Evolutionary conservation across 2,113 vertebrate genomes (phyloP).

Genomic region (Trichomycterus rosablanca): DNA sequence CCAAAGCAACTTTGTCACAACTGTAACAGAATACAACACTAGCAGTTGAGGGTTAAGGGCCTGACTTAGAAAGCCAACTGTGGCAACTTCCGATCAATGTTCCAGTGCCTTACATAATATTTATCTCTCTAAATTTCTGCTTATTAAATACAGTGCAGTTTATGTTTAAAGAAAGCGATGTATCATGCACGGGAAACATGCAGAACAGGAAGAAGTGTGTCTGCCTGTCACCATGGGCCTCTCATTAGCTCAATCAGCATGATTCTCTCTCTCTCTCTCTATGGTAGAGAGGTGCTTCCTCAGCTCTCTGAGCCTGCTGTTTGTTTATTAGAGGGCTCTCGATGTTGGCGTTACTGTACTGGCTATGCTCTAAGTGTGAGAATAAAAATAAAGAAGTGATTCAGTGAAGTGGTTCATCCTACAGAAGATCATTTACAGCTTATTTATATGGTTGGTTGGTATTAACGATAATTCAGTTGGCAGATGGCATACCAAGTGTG

Average conservation of each 20-base stretch:
- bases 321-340: constrained; percentile 24
- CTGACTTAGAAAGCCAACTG: too few relatives aligned
- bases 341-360: background rate
- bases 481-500: background rate
- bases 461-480: background rate
- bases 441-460: background rate
- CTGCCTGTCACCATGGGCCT: constrained; percentile 18
- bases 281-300: constrained; percentile 31
- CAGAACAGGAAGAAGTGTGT: constrained; percentile 3
- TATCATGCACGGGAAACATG: too few relatives aligned
- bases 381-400: background rate
- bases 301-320: constrained; percentile 17
- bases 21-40: too few relatives aligned
- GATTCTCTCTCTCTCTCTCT: constrained; percentile 21
- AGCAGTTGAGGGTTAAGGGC: too few relatives aligned
- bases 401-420: too few relatives aligned
- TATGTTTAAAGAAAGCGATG: too few relatives aligned
- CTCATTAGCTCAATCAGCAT: constrained; percentile 34
- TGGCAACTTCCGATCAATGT: too few relatives aligned
- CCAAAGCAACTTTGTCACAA: too few relatives aligned
- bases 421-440: background rate
- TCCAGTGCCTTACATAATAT: too few relatives aligned
- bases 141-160: too few relatives aligned
- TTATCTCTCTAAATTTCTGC: too few relatives aligned
- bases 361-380: background rate